Evolutionary conservation across 2,888 invertebrate genomes (phyloP).

Genomic region (Euplagia quadripunctaria): DNA sequence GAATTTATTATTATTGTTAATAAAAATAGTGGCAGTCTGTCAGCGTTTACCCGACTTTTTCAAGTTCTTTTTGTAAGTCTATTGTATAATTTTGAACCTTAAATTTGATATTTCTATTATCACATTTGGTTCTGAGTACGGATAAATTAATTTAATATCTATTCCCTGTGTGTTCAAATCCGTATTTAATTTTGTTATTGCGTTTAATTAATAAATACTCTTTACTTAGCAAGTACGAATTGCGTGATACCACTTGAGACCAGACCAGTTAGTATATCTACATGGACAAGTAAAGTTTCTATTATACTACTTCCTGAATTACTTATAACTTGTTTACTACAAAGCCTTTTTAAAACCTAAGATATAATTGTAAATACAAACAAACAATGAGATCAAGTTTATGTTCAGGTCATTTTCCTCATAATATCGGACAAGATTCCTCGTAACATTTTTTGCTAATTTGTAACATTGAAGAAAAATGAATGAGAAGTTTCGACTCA

Average conservation of each 20-base stretch:
- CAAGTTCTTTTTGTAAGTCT: too few species aligned
- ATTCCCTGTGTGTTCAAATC: too few species aligned
- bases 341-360: slow-evolving; percentile 1
- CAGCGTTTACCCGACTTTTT: too few species aligned
- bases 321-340: not conserved
- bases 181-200: too few species aligned
- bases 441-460: slow-evolving; percentile 24
- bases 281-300: not conserved
- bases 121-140: too few species aligned
- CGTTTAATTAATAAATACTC: too few species aligned
- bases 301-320: not conserved
- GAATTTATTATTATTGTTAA: too few species aligned
- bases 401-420: slow-evolving; percentile 44
- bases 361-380: slow-evolving; percentile 11
- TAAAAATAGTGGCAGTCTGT: too few species aligned
- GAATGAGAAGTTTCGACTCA: slow-evolving; percentile 16
- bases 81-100: too few species aligned
- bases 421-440: slow-evolving; percentile 28
- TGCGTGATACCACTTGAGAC: not conserved
- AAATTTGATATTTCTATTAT: too few species aligned
- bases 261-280: not conserved
- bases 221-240: not conserved
- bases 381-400: slow-evolving; percentile 43
- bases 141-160: too few species aligned
- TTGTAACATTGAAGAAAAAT: slow-evolving; percentile 17